Evolutionary conservation across 2,113 vertebrate species (phyloP).

Genomic region (Chitala chitala): DNA sequence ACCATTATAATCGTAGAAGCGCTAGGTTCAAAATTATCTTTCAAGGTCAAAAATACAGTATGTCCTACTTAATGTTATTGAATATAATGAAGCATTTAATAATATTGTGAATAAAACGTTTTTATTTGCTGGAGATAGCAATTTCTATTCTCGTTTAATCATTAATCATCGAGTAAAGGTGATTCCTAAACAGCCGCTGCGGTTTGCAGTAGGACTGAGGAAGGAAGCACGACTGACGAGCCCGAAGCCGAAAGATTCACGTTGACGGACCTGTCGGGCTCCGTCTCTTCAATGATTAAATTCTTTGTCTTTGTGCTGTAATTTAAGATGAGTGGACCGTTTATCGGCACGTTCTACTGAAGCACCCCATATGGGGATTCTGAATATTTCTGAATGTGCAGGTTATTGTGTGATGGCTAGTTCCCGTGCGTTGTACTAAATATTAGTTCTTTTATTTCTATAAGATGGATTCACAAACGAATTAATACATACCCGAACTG

Average conservation of each 20-base stretch:
- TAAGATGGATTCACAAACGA: neutral
- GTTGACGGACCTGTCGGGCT: constrained; percentile 61
- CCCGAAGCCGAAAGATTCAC: constrained; percentile 63
- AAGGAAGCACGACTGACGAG: constrained; percentile 66
- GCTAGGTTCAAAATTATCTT: too few species aligned
- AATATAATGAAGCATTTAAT: too few species aligned
- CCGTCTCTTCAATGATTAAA: neutral
- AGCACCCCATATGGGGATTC: neutral
- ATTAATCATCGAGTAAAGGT: too few species aligned
- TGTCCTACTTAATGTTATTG: too few species aligned
- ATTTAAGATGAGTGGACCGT: neutral
- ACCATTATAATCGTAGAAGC: too few species aligned
- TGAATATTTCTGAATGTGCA: neutral
- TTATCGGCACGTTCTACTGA: neutral
- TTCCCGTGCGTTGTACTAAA: too few species aligned
- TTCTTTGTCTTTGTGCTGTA: neutral
- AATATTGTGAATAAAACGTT: too few species aligned
- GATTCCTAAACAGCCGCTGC: too few species aligned
- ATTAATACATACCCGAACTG: neutral
- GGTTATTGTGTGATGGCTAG: too few species aligned
- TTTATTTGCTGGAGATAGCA: too few species aligned
- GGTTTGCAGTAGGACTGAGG: constrained; percentile 61
- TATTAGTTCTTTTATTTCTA: neutral
- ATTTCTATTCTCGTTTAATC: too few species aligned
- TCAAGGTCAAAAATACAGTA: too few species aligned